Evolutionary conservation across 1,140 invertebrate species (phyloP).

Genomic region (Hydropsyche tenuis): DNA sequence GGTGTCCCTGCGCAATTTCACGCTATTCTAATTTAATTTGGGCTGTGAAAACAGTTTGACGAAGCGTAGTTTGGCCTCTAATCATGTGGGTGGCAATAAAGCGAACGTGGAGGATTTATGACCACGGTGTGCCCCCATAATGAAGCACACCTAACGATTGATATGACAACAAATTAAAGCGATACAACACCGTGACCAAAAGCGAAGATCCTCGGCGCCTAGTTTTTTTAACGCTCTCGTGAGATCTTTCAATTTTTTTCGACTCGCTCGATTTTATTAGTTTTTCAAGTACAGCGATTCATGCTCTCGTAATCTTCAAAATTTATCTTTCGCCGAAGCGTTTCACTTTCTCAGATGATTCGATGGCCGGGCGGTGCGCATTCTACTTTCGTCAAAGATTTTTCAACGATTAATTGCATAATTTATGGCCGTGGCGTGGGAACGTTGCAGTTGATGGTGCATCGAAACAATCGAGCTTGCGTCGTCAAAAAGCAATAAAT

Average conservation of each 20-base stretch:
- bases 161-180: slow-evolving; percentile 13
- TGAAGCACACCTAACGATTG: neutral
- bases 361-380: no score
- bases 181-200: neutral
- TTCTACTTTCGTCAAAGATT: neutral
- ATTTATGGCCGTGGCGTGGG: neutral
- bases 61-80: neutral
- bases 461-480: slow-evolving; percentile 7
- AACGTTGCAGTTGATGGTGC: neutral
- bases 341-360: no score
- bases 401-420: neutral
- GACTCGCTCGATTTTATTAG: no score
- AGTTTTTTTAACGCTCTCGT: neutral
- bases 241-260: no score
- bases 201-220: neutral
- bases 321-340: no score
- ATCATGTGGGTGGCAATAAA: slow-evolving; percentile 7
- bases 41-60: no score
- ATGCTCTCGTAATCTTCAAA: no score
- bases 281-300: no score
- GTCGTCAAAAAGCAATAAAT: slow-evolving; percentile 11
- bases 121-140: no score
- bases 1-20: no score
- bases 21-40: no score
- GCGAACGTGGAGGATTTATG: neutral